Conservation (phyloP, 2,113 vertebrate species). For the Plestiodon gilberti region DNA sequence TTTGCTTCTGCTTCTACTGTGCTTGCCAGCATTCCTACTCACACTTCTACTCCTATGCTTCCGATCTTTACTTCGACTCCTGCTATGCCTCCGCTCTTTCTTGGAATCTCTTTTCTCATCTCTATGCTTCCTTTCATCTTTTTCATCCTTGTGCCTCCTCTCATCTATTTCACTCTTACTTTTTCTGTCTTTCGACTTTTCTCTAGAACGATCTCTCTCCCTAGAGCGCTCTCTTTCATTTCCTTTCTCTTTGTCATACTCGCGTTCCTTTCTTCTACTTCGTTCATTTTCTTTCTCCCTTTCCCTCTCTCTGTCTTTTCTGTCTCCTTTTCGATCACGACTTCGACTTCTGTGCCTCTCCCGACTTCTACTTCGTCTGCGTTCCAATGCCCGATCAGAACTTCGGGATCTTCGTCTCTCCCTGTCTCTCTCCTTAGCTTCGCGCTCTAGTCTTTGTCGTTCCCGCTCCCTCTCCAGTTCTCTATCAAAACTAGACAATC, state of each 20-base stretch:
- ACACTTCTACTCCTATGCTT: slow-evolving; percentile 81
- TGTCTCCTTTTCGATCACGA: slow-evolving; percentile 82
- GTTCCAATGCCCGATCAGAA: slow-evolving; percentile 78
- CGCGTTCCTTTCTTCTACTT: slow-evolving; percentile 88
- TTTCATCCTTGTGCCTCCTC: slow-evolving; percentile 83
- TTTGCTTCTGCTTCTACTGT: slow-evolving; percentile 85
- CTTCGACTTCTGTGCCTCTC: slow-evolving; percentile 84
- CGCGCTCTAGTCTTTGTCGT: slow-evolving; percentile 91
- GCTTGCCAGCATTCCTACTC: slow-evolving; percentile 80
- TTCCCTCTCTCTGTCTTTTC: slow-evolving; percentile 89
- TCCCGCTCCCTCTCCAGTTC: slow-evolving; percentile 95
- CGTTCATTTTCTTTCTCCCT: slow-evolving; percentile 89
- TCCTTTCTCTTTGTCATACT: slow-evolving; percentile 89
- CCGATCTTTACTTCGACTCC: slow-evolving; percentile 84
- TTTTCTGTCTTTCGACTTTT: slow-evolving; percentile 86
- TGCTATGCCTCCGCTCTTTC: slow-evolving; percentile 82
- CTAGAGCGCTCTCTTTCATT: slow-evolving; percentile 78
- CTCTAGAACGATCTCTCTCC: slow-evolving; percentile 74
- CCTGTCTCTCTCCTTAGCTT: slow-evolving; percentile 85
- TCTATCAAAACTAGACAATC: slow-evolving; percentile 91
- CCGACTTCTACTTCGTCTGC: slow-evolving; percentile 81
- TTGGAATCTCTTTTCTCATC: slow-evolving; percentile 87
- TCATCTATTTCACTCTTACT: slow-evolving; percentile 80
- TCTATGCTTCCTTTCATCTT: slow-evolving; percentile 82
- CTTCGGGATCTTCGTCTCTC: slow-evolving; percentile 83